Evolutionary conservation across 1,140 invertebrate species (phyloP), one percentile per base, ranked within the genome.

Genomic region (Oreohelix idahoensis): DNA sequence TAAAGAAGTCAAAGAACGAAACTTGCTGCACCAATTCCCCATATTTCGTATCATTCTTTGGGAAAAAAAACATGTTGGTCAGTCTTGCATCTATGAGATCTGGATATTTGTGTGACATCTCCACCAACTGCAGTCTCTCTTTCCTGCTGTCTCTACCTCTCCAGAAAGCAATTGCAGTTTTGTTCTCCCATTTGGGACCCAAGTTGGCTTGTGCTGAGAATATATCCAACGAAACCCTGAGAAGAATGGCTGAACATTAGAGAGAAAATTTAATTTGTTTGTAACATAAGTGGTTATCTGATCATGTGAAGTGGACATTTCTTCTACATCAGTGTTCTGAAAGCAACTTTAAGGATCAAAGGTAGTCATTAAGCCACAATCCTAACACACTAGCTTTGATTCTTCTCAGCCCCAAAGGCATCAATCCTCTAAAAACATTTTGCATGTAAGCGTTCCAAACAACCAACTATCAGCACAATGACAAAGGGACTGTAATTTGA

Each of bases 21-120:
- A 98, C 94, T 90, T 97, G 95, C 63, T 95, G 95, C 82, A 95
- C 94, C 89, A 95, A 96, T 36, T 97, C 96, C 35, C 97, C 97
- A 94, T 98, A 89, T 87, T 92, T 94, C 75, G 95, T 92, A 91
- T 97, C 95, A 92, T 97, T 94, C 89, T 98, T 95, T 81, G 95
- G 94, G 90, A 97, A 99, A 93, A 99, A 99, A 90, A 99, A 99
- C 92, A 99, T 98, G 92, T 98, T 98, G 4, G 98, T 99, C 10
- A 99, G 94, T 0, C 97, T 97, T 23, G 95, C 97, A 94, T 99
- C 97, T 83, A 98, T 95, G 0, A 98, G 90, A 81, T 97, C 94
- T 11, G 97, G 95, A 93, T 97, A 87, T 81, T 89, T 84, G 86
- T 95, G 93, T 0, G 96, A 94, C 84, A 99, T 94, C 79, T 96